Evolutionary conservation across 2,113 vertebrate species (phyloP).

Genomic region (Ailurus styani): DNA sequence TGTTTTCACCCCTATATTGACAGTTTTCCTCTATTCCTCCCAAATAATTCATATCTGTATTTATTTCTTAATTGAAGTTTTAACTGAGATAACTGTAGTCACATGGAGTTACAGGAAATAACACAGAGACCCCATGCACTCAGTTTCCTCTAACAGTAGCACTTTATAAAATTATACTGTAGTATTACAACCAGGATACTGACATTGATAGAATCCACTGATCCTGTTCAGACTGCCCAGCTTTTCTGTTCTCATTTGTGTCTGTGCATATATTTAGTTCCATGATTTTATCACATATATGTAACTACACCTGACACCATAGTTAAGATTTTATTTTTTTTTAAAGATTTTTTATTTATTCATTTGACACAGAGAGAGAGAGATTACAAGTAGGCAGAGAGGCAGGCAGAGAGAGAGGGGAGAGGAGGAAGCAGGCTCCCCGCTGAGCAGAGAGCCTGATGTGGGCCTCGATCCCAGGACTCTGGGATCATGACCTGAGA

Average conservation of each 20-base stretch:
- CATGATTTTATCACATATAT: not conserved
- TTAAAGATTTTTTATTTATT: too few relatives aligned
- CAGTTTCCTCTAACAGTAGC: not conserved
- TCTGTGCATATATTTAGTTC: not conserved
- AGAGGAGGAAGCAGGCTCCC: too few relatives aligned
- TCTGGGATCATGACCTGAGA: too few relatives aligned
- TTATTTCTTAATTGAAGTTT: not conserved
- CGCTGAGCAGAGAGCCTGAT: too few relatives aligned
- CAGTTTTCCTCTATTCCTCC: not conserved
- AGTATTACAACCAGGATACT: not conserved
- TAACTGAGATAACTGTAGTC: not conserved
- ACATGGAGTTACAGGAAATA: not conserved
- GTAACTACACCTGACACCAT: not conserved
- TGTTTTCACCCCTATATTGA: not conserved
- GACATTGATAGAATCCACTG: not conserved
- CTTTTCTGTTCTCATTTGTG: not conserved
- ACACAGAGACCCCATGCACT: not conserved
- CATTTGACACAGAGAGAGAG: too few relatives aligned
- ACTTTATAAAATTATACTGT: not conserved
- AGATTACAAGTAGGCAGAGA: too few relatives aligned
- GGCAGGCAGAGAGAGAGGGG: too few relatives aligned
- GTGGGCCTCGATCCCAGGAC: too few relatives aligned
- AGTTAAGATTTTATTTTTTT: not conserved
- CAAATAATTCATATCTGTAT: constrained; percentile 23
- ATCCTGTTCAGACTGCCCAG: not conserved